Evolutionary conservation across 2,888 invertebrate genomes (phyloP).

Genomic region (Malthinus seriepunctatus): DNA sequence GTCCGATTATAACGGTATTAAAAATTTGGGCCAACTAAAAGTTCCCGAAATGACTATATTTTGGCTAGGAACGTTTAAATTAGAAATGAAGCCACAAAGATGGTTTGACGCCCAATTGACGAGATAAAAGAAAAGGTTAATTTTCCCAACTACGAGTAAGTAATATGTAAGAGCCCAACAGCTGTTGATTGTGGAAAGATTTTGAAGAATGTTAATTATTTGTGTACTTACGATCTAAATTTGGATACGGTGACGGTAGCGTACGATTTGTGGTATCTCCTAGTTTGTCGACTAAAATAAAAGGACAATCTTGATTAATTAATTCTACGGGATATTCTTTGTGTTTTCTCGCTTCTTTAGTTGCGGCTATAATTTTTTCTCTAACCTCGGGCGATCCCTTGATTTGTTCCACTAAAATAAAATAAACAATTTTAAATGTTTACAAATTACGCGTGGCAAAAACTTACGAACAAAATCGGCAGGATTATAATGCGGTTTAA

Average conservation of each 20-base stretch:
- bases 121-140: too few relatives aligned
- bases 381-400: constrained; percentile 70
- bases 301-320: constrained; percentile 49
- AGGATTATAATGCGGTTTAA: constrained; percentile 79
- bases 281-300: constrained; percentile 49
- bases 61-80: too few relatives aligned
- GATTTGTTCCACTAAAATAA: constrained; percentile 71
- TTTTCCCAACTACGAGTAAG: neutral
- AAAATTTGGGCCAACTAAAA: too few relatives aligned
- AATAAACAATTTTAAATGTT: neutral
- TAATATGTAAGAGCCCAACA: neutral
- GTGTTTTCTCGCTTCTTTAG: constrained; percentile 63
- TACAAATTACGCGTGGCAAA: neutral
- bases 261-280: constrained; percentile 43
- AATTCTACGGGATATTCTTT: constrained; percentile 63
- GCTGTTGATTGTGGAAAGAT: neutral
- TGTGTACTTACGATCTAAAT: constrained; percentile 49
- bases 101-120: too few relatives aligned
- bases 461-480: constrained; percentile 81
- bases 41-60: too few relatives aligned
- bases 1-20: too few relatives aligned
- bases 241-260: constrained; percentile 47
- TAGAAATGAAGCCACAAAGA: too few relatives aligned
- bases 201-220: neutral
- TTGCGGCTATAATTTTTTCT: constrained; percentile 69